Base-by-base conservation (phyloP, 2,888 invertebrate genomes). In the Leptarthrus brevirostris region DNA sequence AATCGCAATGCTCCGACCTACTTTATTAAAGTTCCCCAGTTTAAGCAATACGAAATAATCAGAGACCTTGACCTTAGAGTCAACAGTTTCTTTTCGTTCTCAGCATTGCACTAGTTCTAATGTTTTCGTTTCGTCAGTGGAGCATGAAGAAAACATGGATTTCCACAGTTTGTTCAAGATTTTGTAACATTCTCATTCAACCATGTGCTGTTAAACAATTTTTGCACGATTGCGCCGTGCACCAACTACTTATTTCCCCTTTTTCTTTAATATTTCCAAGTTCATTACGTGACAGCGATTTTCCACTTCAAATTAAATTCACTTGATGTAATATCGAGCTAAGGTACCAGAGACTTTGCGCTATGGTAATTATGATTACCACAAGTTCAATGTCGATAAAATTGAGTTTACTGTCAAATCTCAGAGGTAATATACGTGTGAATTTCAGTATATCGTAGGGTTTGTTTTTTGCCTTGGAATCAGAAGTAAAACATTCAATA, bases 261-360 rank as follows among this genome's bases (percentile, higher is more conserved):
- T 61, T 61, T n/a, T 22, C 22, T 6, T 22, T 16, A 34, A 30
- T 30, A 22, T 61, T 40, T 18, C 61, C 61, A 61, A 61, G 61
- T 61, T 61, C 61, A 61, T 61, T 61, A 61, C 61, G 22, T 40
- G 61, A 61, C 61, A 61, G 22, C n/a, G 14, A 61, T 61, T 61
- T 61, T 61, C 61, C 61, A 61, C 22, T 22, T 61, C 20, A 61
- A 20, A 36, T 61, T 34, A 12, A 61, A 61, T 20, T 14, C 40
- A 61, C 0, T 40, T 61, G 61, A 61, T 40, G 61, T 20, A 61
- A 61, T 20, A 61, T 61, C 18, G 40, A 12, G 10, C 18, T 61
- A 6, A 8, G 30, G 12, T 4, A 14, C 44, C 6, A 44, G n/a
- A 4, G 12, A 14, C n/a, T 44, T 44, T 44, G 4, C 16, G n/a